Conservation (phyloP, 2,888 invertebrate genomes). For the Galerucella nymphaeae region DNA sequence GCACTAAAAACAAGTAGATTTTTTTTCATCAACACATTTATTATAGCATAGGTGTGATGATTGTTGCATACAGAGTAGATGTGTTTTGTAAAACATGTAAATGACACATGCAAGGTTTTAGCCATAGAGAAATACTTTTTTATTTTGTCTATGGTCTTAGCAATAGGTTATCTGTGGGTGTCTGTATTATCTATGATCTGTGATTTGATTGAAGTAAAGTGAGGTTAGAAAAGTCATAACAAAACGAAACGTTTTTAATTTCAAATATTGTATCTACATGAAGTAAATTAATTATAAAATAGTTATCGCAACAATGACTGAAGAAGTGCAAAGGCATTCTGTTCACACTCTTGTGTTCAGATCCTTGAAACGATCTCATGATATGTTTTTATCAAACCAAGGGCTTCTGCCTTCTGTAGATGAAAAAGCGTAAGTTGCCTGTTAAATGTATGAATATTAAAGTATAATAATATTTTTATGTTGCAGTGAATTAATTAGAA, state of each 20-base stretch:
- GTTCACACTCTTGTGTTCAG: slow-evolving; percentile 97
- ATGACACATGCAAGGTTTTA: too few species aligned
- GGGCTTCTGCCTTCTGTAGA: slow-evolving; percentile 86
- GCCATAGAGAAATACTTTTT: too few species aligned
- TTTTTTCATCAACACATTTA: too few species aligned
- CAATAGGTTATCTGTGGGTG: too few species aligned
- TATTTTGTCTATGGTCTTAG: too few species aligned
- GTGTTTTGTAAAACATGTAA: too few species aligned
- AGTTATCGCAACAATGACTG: slow-evolving; percentile 65
- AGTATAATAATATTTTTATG: neutral
- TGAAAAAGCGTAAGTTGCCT: slow-evolving; percentile 80
- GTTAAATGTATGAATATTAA: neutral
- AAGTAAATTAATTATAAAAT: neutral
- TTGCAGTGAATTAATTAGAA: slow-evolving; percentile 75
- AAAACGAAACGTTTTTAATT: neutral
- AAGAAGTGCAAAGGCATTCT: slow-evolving; percentile 95
- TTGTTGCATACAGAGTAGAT: neutral
- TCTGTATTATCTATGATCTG: too few species aligned
- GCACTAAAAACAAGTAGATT: too few species aligned
- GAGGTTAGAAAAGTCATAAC: neutral
- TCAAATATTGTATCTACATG: neutral
- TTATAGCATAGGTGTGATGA: neutral
- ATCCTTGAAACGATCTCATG: slow-evolving; percentile 96
- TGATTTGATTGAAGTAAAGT: neutral
- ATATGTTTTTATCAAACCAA: slow-evolving; percentile 95